These are phyloP conservation scores for Hyaena hyaena DNA, from an alignment of 2,113 vertebrate species.

Conservation along the genomic window DNA sequence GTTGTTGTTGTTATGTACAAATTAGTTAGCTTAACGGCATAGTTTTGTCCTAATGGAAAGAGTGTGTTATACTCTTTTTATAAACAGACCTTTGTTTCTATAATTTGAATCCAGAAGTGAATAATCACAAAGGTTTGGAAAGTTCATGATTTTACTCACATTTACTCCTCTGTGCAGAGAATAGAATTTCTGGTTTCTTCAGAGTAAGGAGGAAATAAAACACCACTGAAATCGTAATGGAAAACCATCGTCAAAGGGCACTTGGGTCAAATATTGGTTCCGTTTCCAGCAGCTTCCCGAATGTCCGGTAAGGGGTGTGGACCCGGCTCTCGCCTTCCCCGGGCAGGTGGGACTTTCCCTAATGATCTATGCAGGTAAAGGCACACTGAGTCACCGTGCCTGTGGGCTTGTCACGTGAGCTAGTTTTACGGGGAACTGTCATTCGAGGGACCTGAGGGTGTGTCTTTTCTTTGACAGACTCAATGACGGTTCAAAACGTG, in stretches of 20 bases:
- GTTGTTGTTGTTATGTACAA: neutral
- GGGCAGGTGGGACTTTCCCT: neutral
- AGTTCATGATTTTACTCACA: neutral
- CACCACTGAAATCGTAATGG: neutral
- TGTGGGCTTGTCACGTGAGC: neutral
- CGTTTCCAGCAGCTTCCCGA: neutral
- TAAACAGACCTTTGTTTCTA: neutral
- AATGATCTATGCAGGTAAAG: neutral
- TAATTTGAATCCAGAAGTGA: neutral
- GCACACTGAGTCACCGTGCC: rapidly evolving
- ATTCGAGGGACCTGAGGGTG: neutral
- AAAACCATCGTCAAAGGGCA: conserved; percentile 76
- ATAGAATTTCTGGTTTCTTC: conserved; percentile 45
- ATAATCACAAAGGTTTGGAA: neutral
- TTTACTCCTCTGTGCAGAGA: conserved; percentile 43
- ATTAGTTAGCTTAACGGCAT: neutral
- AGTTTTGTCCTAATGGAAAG: neutral
- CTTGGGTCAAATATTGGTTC: conserved; percentile 70
- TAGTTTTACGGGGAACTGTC: neutral
- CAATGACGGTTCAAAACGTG: conserved; percentile 96
- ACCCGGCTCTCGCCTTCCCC: neutral
- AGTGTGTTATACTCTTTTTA: neutral
- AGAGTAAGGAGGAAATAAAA: neutral
- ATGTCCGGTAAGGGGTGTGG: neutral
- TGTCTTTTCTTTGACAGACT: conserved; percentile 84